Evolutionary conservation across 2,888 invertebrate species (phyloP).

Genomic region (Chalcis sispes): DNA sequence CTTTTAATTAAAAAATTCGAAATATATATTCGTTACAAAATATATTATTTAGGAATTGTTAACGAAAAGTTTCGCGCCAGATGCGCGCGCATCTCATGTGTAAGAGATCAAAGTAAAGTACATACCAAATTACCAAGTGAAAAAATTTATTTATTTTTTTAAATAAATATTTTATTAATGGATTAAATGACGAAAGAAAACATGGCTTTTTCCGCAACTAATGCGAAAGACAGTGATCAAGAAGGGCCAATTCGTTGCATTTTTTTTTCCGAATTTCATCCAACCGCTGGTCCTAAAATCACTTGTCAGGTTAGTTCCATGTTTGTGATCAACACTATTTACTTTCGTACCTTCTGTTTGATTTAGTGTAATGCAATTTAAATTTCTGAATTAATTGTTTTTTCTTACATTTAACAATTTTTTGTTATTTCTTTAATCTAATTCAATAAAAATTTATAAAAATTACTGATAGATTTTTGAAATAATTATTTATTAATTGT

Average conservation of each 20-base stretch:
- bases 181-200: constrained; percentile 51
- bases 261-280: constrained; percentile 88
- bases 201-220: constrained; percentile 55
- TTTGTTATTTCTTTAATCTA: neutral
- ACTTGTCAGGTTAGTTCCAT: constrained; percentile 84
- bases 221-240: constrained; percentile 78
- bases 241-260: constrained; percentile 89
- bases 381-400: constrained; percentile 30
- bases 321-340: constrained; percentile 18
- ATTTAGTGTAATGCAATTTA: constrained; percentile 23
- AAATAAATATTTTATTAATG: neutral
- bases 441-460: neutral
- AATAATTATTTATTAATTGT: constrained; percentile 60
- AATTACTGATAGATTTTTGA: neutral
- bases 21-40: no score
- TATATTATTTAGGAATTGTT: no score
- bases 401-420: neutral
- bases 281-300: constrained; percentile 89
- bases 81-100: constrained; percentile 38
- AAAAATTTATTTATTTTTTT: neutral
- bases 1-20: no score
- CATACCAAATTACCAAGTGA: neutral
- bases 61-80: neutral
- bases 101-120: neutral
- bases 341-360: neutral